Base-by-base conservation (phyloP, 2,113 vertebrate species). In the Ammodytes marinus region DNA sequence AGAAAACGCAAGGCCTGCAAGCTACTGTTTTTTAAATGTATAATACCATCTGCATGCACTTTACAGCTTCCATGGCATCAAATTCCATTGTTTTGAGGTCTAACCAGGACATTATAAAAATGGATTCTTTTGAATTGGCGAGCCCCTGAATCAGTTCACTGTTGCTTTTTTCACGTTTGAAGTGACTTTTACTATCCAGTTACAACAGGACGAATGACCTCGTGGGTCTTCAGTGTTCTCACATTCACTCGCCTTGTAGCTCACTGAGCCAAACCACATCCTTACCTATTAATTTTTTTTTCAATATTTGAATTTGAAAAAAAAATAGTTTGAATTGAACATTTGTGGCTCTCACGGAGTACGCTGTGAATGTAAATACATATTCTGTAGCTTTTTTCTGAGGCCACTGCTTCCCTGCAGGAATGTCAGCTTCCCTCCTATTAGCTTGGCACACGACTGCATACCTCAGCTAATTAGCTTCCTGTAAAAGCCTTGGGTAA, bases 401-500 rank as follows among this genome's bases (percentile, higher is more conserved):
- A 93, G 93, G 91, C 91, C 89, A 82, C 92, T 81, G 82, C 92
- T 95, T 96, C 93, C 93, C 95, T 79, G 95, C 94, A 95, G 94
- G 94, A 96, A 96, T 2, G 91, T 96, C 94, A 96, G 92, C 95
- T 95, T 93, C 96, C 86, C 96, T 27, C 95, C 94, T 95, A 90
- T 91, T 84, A 71, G 91, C 88, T 95, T 96, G 94, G 96, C 96
- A 95, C 93, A 94, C 86, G 82, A 92, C 85, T 66, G 74, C 96
- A 97, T 98, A 97, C 96, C 96, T 96, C 78, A 82, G 90, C 94
- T 96, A 97, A 98, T 97, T 96, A 96, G 95, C 96, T 98, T 99
- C 98, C 98, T 97, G 97, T 95, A 96, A 96, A 96, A 93, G 87
- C 88, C 92, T 96, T 97, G 95, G 96, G 96, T 93, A 94, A 95